A percentile compares a stretch with the other conserved stretches of the same genome.
phyloP scores from a whole-genome alignment of 2,888 invertebrate species.

The Hirtodrosophila confusa region DNA sequence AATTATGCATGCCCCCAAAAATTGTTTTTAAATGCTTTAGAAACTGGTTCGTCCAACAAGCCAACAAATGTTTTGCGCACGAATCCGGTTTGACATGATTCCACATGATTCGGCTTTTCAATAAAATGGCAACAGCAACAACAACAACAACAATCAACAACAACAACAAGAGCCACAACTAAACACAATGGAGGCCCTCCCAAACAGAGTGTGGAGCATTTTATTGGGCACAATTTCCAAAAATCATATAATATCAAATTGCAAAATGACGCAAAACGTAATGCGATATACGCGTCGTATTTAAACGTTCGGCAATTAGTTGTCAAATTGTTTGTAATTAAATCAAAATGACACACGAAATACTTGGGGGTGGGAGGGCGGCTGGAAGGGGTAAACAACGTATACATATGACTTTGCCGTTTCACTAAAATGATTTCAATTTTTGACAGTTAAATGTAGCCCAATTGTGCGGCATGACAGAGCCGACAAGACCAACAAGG shows the following conservation, averaged over 20 bases:
- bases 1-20: constrained; percentile 57
- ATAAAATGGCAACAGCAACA: constrained; percentile 44
- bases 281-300: constrained; percentile 66
- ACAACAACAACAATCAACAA: no score
- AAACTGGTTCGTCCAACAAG: constrained; percentile 51
- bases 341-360: constrained; percentile 75
- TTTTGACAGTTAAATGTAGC: constrained; percentile 70
- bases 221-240: constrained; percentile 69
- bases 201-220: constrained; percentile 25
- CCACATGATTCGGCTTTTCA: constrained; percentile 44
- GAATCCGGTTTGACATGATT: constrained; percentile 78
- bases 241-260: constrained; percentile 70
- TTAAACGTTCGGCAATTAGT: constrained; percentile 78
- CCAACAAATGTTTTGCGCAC: constrained; percentile 43
- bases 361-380: not conserved
- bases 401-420: constrained; percentile 60
- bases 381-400: not conserved
- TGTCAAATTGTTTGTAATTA: constrained; percentile 81
- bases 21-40: constrained; percentile 54
- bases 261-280: constrained; percentile 77
- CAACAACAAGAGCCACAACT: constrained; percentile 1
- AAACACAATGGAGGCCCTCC: constrained; percentile 16
- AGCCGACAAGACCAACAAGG: constrained; percentile 36
- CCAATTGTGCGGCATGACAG: constrained; percentile 70
- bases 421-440: constrained; percentile 69